Evolutionary conservation across 30 jellyfish, hydroid and myxozoan species (phyloP), one percentile per base, ranked within the genome.

Genomic region (Chironex yamaguchii): DNA sequence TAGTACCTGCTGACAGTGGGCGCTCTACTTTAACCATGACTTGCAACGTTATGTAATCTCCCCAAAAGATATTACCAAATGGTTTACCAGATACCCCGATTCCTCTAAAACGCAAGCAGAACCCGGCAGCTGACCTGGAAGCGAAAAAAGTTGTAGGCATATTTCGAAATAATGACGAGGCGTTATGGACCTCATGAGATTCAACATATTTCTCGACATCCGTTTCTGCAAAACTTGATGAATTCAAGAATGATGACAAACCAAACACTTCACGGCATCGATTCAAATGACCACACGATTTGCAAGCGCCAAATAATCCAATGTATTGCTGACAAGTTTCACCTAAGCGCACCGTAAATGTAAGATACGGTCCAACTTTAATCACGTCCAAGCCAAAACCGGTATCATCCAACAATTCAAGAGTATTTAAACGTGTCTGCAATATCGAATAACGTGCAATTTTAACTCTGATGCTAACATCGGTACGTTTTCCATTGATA

Each of bases 111-210:
- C 20, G 71, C 23, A 83, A 49, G 74, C 93, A 83, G 36, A 86
- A 69, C 2, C 93, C 93, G 0, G 93, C 93, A 1, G 81, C 33
- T 3, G 93, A 69, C n/a, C n/a, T n/a, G n/a, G n/a, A n/a, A n/a
- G n/a, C n/a, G n/a, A n/a, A n/a, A 0, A 83, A 50, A 36, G 71
- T 52, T 2, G 72, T 24, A 11, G 93, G 93, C 69, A 68, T 63
- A 1, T 82, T 70, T 67, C 62, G 93, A 32, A 83, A 52, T 11
- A 67, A 22, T 27, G 87, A 69, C 1, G 52, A 52, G 2, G 53
- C 71, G 52, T 34, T 20, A 12, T 9, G 6, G 0, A 83, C 93
- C n/a, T 23, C 20, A 86, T 87, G 71, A 27, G 54, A 32, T 82
- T 27, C 2, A 17, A 87, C 71, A 62, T 34, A 83, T 54, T 83